phyloP scores from a whole-genome alignment of 1,140 invertebrate species.

The Cydia fagiglandana region DNA sequence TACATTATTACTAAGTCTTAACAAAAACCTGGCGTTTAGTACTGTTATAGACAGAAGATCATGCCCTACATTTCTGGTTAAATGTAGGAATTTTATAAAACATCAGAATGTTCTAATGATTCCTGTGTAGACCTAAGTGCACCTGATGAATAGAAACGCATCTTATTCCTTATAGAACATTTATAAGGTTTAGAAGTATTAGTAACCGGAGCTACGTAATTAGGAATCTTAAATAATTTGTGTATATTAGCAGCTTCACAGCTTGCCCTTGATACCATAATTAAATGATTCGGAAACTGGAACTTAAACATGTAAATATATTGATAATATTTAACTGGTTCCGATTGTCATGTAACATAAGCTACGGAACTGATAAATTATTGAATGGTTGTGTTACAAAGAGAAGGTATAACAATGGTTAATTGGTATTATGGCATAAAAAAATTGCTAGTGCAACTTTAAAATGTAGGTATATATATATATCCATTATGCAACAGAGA shows the following conservation, averaged over 20 bases:
- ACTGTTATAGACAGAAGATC: too few species aligned
- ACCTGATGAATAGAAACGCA: background rate
- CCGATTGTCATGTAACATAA: background rate
- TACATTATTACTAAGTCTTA: too few species aligned
- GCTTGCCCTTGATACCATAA: conserved; percentile 14
- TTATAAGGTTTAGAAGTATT: conserved; percentile 18
- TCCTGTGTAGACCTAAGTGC: background rate
- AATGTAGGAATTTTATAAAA: conserved; percentile 10
- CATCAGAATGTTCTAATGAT: background rate
- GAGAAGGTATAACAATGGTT: background rate
- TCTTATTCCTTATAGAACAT: background rate
- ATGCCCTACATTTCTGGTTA: background rate
- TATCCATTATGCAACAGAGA: background rate
- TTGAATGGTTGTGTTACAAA: background rate
- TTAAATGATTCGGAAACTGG: background rate
- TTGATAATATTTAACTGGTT: background rate
- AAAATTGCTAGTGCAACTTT: background rate
- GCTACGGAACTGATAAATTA: background rate
- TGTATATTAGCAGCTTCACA: background rate
- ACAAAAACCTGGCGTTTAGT: too few species aligned
- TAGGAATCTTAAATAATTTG: background rate
- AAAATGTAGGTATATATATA: background rate
- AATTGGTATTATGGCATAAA: background rate
- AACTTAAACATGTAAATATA: background rate
- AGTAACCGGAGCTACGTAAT: conserved; percentile 9